These are phyloP conservation scores for Thinocorus orbignyianus DNA, from an alignment of 2,113 vertebrate genomes.

Conservation along the genomic window DNA sequence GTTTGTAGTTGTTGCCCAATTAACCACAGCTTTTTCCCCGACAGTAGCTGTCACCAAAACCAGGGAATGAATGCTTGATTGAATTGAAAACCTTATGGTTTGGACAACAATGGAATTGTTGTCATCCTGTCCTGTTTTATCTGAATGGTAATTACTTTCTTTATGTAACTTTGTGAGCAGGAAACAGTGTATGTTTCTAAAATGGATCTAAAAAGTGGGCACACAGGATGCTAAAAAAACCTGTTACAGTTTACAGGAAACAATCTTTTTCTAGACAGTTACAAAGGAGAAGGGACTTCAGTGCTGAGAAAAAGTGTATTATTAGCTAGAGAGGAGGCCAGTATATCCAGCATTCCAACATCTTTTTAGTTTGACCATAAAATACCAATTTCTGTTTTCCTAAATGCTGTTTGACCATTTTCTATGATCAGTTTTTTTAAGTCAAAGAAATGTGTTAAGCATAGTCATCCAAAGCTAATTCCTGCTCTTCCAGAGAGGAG, in stretches of 20 bases:
- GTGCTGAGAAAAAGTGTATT: not conserved
- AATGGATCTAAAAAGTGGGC: not conserved
- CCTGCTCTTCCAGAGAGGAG: not conserved
- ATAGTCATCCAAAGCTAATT: not conserved
- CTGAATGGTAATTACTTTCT: not conserved
- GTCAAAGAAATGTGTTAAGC: not conserved
- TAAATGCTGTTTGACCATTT: not conserved
- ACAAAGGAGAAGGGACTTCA: not conserved
- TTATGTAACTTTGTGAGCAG: not conserved
- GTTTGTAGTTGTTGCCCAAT: not conserved
- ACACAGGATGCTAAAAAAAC: not conserved
- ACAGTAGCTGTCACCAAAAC: not conserved
- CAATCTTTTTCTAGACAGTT: not conserved
- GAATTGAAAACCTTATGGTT: not conserved
- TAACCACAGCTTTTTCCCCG: not conserved
- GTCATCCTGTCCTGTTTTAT: not conserved
- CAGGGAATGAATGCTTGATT: not conserved
- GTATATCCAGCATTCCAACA: not conserved
- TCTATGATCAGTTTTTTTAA: not conserved
- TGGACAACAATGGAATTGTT: not conserved
- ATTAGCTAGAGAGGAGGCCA: not conserved
- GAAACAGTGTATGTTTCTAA: not conserved
- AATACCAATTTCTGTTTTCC: not conserved
- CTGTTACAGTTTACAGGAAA: not conserved
- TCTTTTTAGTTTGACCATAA: not conserved